phyloP scores from a whole-genome alignment of 2,888 invertebrate species.

The Ditula angustiorana region DNA sequence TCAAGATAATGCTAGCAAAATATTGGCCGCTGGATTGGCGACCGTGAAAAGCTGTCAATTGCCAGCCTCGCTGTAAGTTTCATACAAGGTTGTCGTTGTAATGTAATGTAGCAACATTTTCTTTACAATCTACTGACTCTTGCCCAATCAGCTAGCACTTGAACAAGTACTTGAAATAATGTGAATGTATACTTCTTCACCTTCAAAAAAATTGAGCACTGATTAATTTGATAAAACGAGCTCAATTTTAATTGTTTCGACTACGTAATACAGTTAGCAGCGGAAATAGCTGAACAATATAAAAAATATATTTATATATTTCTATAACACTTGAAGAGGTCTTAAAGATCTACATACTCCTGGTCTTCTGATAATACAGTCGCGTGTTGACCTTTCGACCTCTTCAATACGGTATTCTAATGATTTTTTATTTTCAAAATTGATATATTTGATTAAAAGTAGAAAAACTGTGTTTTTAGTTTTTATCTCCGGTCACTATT shows the following conservation, averaged over 20 bases:
- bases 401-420: too few relatives aligned
- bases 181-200: conserved; percentile 33
- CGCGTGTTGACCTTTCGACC: too few relatives aligned
- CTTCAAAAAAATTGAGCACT: conserved; percentile 22
- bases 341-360: too few relatives aligned
- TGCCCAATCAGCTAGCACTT: conserved; percentile 9
- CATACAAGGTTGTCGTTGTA: conserved; percentile 32
- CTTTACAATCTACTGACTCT: conserved; percentile 32
- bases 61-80: conserved; percentile 23
- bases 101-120: conserved; percentile 38
- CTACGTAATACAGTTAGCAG: not conserved
- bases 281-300: not conserved
- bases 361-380: too few relatives aligned
- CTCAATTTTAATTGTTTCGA: not conserved
- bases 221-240: not conserved
- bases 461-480: too few relatives aligned
- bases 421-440: too few relatives aligned
- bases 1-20: too few relatives aligned
- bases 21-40: conserved; percentile 7
- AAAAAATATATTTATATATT: not conserved
- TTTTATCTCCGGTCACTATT: too few relatives aligned
- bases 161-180: conserved; percentile 11
- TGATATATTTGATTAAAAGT: too few relatives aligned
- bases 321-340: too few relatives aligned
- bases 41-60: conserved; percentile 33